Conservation (phyloP, 2,797 vertebrate species). For the Limnodromus scolopaceus region DNA sequence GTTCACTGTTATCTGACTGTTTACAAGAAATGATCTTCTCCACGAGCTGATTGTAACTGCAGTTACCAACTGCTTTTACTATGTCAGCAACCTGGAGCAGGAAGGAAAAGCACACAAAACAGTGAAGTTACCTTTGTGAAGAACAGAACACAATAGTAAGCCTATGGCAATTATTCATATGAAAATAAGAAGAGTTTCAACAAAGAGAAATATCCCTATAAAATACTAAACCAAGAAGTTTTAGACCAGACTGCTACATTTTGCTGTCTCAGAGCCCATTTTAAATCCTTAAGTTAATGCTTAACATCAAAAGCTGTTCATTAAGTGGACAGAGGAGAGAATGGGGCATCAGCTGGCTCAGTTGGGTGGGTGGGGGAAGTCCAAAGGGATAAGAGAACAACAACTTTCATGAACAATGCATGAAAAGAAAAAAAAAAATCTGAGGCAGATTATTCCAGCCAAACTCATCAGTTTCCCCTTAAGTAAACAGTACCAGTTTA, state of each 20-base stretch:
- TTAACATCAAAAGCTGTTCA: neutral
- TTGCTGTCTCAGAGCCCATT: neutral
- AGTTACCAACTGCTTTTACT: slow-evolving; percentile 96
- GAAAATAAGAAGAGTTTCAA: neutral
- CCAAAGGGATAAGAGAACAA: neutral
- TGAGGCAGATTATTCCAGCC: neutral
- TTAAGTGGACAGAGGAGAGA: neutral
- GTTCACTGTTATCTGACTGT: slow-evolving; percentile 94
- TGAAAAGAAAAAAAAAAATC: neutral
- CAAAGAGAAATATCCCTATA: neutral
- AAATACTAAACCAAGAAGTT: neutral
- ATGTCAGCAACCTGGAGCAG: slow-evolving; percentile 90
- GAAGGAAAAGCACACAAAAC: neutral
- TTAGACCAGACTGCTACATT: neutral
- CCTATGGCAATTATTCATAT: neutral
- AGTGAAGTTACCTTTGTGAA: neutral
- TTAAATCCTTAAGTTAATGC: neutral
- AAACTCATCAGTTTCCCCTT: neutral
- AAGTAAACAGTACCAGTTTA: neutral
- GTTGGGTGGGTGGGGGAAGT: accelerated
- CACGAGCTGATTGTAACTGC: slow-evolving; percentile 99
- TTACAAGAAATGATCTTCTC: slow-evolving; percentile 99
- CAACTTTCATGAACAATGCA: neutral
- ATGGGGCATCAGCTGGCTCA: neutral
- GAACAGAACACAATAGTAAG: slow-evolving; percentile 19